A percentile compares a stretch with the other conserved stretches of the same genome.
Conservation (phyloP, 2,888 invertebrate species). For the Ashinkailepas kermadecensis region DNA sequence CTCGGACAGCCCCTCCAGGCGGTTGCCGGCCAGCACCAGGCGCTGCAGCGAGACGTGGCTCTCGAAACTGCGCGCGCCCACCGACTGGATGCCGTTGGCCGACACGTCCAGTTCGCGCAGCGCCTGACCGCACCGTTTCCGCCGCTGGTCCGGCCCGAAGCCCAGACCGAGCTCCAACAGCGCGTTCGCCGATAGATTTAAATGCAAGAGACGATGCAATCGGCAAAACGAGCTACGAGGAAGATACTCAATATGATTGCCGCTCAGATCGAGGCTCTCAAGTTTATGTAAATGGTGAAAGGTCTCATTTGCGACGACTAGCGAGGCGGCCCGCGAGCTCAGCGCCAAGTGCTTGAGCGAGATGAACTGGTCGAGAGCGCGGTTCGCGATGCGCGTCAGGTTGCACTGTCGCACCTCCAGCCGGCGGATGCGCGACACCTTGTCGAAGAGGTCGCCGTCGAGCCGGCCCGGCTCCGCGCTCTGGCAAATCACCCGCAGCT, state of each 20-base stretch:
- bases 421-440: neutral
- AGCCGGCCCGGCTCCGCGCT: neutral
- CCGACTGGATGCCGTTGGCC: neutral
- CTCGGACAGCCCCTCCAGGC: constrained; percentile 67
- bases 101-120: constrained; percentile 7
- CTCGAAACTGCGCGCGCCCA: neutral
- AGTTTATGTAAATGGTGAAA: neutral
- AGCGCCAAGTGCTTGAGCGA: neutral
- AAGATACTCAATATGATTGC: constrained; percentile 2
- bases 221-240: neutral
- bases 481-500: neutral
- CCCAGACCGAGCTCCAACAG: neutral
- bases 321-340: neutral
- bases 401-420: neutral
- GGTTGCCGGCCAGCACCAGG: constrained; percentile 62
- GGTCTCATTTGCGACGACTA: neutral
- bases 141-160: neutral
- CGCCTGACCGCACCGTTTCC: neutral
- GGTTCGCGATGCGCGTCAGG: neutral
- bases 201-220: neutral
- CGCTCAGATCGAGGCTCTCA: constrained; percentile 1
- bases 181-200: neutral
- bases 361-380: neutral
- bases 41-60: neutral
- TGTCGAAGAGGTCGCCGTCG: neutral